phyloP scores from a whole-genome alignment of 2,888 invertebrate genomes.

The Pandemis corylana region DNA sequence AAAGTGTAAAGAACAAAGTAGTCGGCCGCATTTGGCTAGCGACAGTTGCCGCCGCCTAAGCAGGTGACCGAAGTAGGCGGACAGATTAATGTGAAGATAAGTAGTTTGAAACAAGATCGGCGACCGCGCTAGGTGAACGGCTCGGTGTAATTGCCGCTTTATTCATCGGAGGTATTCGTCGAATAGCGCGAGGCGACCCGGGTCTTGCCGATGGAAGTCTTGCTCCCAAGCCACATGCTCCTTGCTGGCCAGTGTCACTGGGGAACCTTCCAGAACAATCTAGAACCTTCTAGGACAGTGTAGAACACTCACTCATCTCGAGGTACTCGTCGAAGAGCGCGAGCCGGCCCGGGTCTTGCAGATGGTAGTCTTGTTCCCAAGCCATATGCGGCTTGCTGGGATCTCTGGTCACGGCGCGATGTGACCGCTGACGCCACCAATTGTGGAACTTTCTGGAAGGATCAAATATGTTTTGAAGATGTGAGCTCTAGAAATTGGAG shows the following conservation, averaged over 20 bases:
- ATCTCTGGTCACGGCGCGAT: slow-evolving; percentile 90
- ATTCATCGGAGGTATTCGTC: slow-evolving; percentile 91
- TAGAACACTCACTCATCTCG: slow-evolving; percentile 94
- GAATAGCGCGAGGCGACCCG: slow-evolving; percentile 89
- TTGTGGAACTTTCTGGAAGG: slow-evolving; percentile 88
- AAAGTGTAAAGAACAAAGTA: too few relatives aligned
- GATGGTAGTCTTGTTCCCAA: slow-evolving; percentile 98
- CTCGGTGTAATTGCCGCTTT: too few relatives aligned
- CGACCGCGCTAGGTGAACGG: too few relatives aligned
- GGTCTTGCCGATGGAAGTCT: neutral
- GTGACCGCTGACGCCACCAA: slow-evolving; percentile 94
- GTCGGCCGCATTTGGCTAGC: too few relatives aligned
- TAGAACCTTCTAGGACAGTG: neutral
- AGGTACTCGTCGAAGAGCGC: slow-evolving; percentile 98
- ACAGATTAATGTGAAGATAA: too few relatives aligned
- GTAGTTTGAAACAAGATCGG: too few relatives aligned
- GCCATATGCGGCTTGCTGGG: slow-evolving; percentile 89
- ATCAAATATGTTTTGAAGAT: too few relatives aligned
- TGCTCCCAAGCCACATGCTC: too few relatives aligned
- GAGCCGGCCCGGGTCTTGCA: slow-evolving; percentile 94
- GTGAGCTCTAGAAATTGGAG: too few relatives aligned
- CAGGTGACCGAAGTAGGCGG: too few relatives aligned
- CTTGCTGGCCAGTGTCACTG: neutral
- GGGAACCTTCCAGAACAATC: neutral
- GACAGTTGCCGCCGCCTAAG: too few relatives aligned